These are phyloP conservation scores for Caenorhabditis afra DNA, from an alignment of 2,888 invertebrate species.

Conservation along the genomic window DNA sequence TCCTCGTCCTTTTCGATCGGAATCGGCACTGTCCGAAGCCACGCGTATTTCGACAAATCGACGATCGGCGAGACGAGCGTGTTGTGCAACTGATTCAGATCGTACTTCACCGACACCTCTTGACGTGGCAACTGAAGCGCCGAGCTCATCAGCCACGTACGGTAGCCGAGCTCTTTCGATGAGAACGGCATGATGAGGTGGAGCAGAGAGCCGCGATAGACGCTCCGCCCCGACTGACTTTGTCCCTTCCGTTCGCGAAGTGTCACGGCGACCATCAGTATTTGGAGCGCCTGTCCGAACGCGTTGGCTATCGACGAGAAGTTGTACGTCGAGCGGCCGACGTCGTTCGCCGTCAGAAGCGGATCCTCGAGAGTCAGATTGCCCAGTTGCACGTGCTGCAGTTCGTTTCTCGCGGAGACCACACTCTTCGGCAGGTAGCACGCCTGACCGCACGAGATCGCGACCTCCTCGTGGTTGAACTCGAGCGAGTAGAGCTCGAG, in stretches of 20 bases:
- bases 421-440: conserved; percentile 52
- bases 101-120: conserved; percentile 13
- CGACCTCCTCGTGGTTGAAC: conserved; percentile 91
- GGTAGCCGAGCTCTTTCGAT: conserved; percentile 58
- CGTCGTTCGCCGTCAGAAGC: conserved; percentile 92
- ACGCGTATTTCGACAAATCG: conserved; percentile 28
- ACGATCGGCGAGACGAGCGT: conserved; percentile 38
- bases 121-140: conserved; percentile 15
- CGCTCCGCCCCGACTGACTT: conserved; percentile 17
- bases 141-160: conserved; percentile 66
- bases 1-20: conserved; percentile 18
- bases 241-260: conserved; percentile 46
- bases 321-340: conserved; percentile 96
- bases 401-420: conserved; percentile 79
- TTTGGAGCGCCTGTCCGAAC: conserved; percentile 94
- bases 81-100: conserved; percentile 40
- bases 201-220: conserved; percentile 62
- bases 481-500: conserved; percentile 84
- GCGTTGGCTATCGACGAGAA: conserved; percentile 92
- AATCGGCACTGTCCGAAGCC: conserved; percentile 14
- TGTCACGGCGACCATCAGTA: conserved; percentile 50
- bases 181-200: conserved; percentile 66
- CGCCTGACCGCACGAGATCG: conserved; percentile 60
- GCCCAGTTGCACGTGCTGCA: conserved; percentile 84
- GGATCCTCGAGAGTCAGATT: conserved; percentile 98